These are phyloP conservation scores for Scomber scombrus DNA, from an alignment of 2,113 vertebrate genomes.

Conservation along the genomic window DNA sequence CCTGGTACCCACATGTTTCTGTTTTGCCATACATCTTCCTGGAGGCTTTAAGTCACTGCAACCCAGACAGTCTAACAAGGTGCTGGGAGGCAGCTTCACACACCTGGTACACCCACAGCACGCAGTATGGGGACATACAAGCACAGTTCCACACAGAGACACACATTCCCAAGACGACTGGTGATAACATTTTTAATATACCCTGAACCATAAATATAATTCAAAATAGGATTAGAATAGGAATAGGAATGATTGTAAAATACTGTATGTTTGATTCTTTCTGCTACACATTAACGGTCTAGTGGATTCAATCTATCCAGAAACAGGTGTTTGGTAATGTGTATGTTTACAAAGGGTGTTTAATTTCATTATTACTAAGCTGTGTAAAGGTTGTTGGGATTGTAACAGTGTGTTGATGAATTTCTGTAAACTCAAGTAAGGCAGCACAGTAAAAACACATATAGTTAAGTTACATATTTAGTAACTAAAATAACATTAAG, in stretches of 20 bases:
- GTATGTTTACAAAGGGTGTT: constrained; percentile 23
- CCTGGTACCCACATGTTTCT: constrained; percentile 71
- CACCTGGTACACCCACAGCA: constrained; percentile 58
- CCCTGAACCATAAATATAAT: not conserved
- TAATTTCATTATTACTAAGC: constrained; percentile 25
- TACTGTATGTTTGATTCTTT: not conserved
- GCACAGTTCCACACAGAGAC: constrained; percentile 17
- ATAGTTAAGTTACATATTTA: not conserved
- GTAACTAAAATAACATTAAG: not conserved
- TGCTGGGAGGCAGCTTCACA: constrained; percentile 64
- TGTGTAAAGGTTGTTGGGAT: constrained; percentile 1
- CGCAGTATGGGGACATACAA: constrained; percentile 33
- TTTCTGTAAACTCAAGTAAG: constrained; percentile 19
- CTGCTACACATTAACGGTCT: constrained; percentile 30
- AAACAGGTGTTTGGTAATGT: constrained; percentile 5
- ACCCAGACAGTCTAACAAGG: constrained; percentile 77
- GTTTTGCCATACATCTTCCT: constrained; percentile 82
- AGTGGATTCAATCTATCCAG: constrained; percentile 18
- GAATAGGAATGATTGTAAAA: constrained; percentile 15
- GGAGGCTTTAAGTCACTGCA: constrained; percentile 65
- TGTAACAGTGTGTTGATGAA: constrained; percentile 19
- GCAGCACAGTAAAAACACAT: constrained; percentile 2
- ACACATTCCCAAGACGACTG: constrained; percentile 10
- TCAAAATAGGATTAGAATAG: not conserved
- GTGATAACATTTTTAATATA: constrained; percentile 1